Evolutionary conservation across 2,797 vertebrate genomes (phyloP), one percentile per base, ranked within the genome.

Genomic region (Eidolon dupreanum): DNA sequence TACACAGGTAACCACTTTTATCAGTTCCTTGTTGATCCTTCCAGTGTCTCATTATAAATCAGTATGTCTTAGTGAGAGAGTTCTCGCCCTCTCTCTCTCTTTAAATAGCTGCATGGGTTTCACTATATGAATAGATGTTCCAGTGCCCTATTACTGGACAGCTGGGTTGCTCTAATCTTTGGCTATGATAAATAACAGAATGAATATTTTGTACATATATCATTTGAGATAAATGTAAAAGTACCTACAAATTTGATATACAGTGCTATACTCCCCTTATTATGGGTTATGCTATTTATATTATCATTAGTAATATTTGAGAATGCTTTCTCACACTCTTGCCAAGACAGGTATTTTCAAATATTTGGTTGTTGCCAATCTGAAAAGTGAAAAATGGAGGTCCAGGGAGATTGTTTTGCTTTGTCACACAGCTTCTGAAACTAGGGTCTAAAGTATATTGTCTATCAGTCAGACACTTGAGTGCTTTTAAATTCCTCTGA

Each of bases 171-270:
- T 94, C 41, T 22, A 75, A 90, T 71, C 20, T 84, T 12, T 93
- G 36, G 46, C 22, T 83, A 86, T 28, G 26, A 94, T 46, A 63
- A 86, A 88, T 10, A 91, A 87, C n/a, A 88, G n/a, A 95, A 93
- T 89, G 13, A 79, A 12, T 65, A 88, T 36, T 61, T 83, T 82
- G 15, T 33, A 71, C 20, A 75, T 53, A 17, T 20, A 33, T 85
- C 49, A 88, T 36, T 59, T 94, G 41, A 92, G 68, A 65, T 74
- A 17, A 94, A 65, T 92, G 2, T 36, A 71, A 79, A 95, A 38
- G 0, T 86, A 68, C 43, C 11, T 73, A 16, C 2, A 94, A 83
- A 70, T 92, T 6, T 92, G 28, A 96, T 95, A 75, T 53, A 57
- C 0, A 57, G 19, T 49, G 33, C 16, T 46, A 3, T 49, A 86